These are phyloP conservation scores for Oegoconia quadripuncta DNA, from an alignment of 2,888 invertebrate species.

Conservation along the genomic window DNA sequence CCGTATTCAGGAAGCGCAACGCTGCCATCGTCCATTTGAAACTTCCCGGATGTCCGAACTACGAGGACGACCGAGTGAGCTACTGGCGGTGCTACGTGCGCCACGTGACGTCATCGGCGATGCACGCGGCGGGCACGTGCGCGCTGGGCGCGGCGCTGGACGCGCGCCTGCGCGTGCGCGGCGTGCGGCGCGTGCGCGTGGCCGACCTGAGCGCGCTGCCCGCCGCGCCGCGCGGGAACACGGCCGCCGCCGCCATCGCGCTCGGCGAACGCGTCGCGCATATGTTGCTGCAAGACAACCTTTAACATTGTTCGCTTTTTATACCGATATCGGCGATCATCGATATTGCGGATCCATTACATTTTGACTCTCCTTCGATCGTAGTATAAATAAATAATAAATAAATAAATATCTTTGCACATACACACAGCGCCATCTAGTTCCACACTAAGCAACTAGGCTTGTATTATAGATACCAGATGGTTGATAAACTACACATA, in stretches of 20 bases:
- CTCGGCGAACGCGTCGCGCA: constrained; percentile 27
- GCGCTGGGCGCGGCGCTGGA: constrained; percentile 43
- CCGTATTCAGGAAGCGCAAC: constrained; percentile 25
- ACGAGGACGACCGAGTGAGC: constrained; percentile 27
- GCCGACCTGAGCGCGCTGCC: constrained; percentile 16
- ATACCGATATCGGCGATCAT: too few relatives aligned
- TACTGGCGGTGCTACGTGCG: constrained; percentile 56
- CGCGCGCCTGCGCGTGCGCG: constrained; percentile 3
- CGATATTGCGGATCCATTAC: too few relatives aligned
- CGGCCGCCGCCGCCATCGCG: constrained; percentile 2
- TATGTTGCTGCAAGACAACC: constrained; percentile 29
- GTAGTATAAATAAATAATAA: too few relatives aligned
- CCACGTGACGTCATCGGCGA: constrained; percentile 46
- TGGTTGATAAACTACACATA: too few relatives aligned
- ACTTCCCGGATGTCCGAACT: constrained; percentile 39
- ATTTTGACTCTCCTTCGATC: too few relatives aligned
- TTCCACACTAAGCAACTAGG: too few relatives aligned
- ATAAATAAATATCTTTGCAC: too few relatives aligned
- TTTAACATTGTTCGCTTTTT: too few relatives aligned
- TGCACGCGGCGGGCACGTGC: constrained; percentile 48
- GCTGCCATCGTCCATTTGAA: constrained; percentile 32
- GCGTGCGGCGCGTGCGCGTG: constrained; percentile 1
- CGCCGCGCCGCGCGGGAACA: background rate
- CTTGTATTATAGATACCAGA: too few relatives aligned
- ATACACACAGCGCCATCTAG: too few relatives aligned